Evolutionary conservation across 2,888 invertebrate genomes (phyloP), one percentile per base, ranked within the genome.

Genomic region (Heliconius sara): DNA sequence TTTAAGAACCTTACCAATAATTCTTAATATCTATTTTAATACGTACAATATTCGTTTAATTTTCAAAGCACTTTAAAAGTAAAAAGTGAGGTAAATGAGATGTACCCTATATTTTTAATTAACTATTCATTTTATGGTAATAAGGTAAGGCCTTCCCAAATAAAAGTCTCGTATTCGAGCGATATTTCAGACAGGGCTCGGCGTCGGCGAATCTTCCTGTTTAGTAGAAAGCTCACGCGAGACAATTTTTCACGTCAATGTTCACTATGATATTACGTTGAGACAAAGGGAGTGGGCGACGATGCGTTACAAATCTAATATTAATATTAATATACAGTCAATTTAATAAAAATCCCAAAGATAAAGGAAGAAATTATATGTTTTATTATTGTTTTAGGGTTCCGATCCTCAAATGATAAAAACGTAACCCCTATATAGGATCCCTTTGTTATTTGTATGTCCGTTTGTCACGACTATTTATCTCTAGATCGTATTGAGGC

Each of bases 181-280:
- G 73, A 84, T 83, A 80, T 82, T 75, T 81, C 82, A 84, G 76
- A 78, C 65, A 60, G 65, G 71, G 68, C 68, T 43, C 75, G 65
- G 27, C 34, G 74, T 68, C 77, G 77, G 77, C 67, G 72, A 70
- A 60, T 43, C 60, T 76, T 65, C 80, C 83, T 85, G 80, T 77
- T 86, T 85, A 83, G 84, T 82, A 85, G 81, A 84, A 83, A 82
- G 76, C 84, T 86, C 84, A 85, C 84, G 85, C 80, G 81, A 81
- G 83, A 84, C 85, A 85, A 87, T 87, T 87, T 86, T 85, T 87
- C 85, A 87, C 81, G 86, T 85, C 86, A 83, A 82, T 83, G 76
- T 78, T 81, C 81, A 79, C 82, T 84, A 80, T 83, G 80, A 84
- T 85, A 84, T 83, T 81, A 78, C 67, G 73, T 78, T 77, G 73